These are phyloP conservation scores for Pseudotriccus pelzelni DNA, from an alignment of 2,797 vertebrate genomes.

Conservation along the genomic window DNA sequence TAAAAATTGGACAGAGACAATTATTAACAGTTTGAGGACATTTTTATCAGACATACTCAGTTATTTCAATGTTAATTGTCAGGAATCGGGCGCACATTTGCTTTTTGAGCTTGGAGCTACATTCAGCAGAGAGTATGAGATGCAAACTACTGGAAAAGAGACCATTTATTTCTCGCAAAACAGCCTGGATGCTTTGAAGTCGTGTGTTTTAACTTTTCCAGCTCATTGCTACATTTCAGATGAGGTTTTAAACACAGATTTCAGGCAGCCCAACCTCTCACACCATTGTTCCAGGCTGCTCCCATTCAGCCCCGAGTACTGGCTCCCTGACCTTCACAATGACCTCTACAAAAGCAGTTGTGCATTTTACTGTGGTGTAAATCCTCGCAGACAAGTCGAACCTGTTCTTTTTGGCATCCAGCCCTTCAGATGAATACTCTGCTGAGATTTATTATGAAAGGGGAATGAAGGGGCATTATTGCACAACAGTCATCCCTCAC, in stretches of 20 bases:
- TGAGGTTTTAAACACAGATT: constrained; percentile 30
- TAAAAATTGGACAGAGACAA: neutral
- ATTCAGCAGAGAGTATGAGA: neutral
- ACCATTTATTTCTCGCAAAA: neutral
- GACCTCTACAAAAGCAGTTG: constrained; percentile 83
- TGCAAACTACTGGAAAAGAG: neutral
- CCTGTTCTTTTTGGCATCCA: constrained; percentile 85
- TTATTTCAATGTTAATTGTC: neutral
- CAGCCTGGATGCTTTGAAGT: neutral
- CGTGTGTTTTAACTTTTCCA: neutral
- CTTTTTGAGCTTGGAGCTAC: neutral
- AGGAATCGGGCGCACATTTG: neutral
- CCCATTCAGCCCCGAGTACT: constrained; percentile 41
- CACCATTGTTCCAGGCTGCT: constrained; percentile 59
- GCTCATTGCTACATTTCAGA: constrained; percentile 29
- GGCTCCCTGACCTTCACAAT: constrained; percentile 77
- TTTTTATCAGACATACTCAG: neutral
- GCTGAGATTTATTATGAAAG: constrained; percentile 82
- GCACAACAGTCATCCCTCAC: constrained; percentile 74
- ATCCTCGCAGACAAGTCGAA: constrained; percentile 85
- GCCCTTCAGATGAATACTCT: constrained; percentile 79
- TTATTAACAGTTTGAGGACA: neutral
- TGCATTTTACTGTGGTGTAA: constrained; percentile 80
- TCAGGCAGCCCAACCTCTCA: constrained; percentile 24
- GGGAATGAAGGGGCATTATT: constrained; percentile 78